Evolutionary conservation across 2,888 invertebrate genomes (phyloP), one percentile per base, ranked within the genome.

Genomic region (Synanthedon formicaeformis): DNA sequence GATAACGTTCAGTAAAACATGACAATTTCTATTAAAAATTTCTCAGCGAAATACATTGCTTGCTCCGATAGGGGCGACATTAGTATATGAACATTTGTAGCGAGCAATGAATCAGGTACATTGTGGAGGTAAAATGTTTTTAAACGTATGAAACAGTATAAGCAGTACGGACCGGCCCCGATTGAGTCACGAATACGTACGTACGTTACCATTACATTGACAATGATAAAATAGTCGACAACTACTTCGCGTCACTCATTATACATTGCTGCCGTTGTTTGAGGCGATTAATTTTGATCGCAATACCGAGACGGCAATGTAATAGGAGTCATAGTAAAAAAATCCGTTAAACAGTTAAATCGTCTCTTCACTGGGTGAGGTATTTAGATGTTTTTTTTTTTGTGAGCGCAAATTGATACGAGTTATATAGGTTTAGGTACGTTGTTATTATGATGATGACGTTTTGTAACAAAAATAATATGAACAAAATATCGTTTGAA

Each of bases 131-230:
- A 49, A 45, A 14, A 10, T 49, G 4, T 12, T 14, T 3, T 18
- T 10, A 34, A 34, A 34, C 34, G 34, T 64, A 66, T 67, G 62
- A 62, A 57, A 64, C 67, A 62, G 66, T 23, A 23, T 23, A 23
- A 23, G 4, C 18, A 23, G 67, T 64, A 66, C 69, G 67, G 68
- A 64, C 66, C 72, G 73, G 73, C 75, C 75, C 70, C 67, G 70
- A 74, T 73, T 74, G 78, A 74, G 72, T 78, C 78, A 78, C 77
- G 76, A 76, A 73, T 49, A 14, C 49, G 49, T 49, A 14, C 49
- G 49, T 6, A 14, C 16, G 13, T 54, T 63, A 70, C 71, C 66
- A 69, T 68, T 65, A 67, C 69, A 73, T 67, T 66, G 64, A 63
- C 61, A 59, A 60, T 60, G 62, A 69, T 71, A 69, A 70, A 67